Conservation (phyloP, 2,797 vertebrate genomes). For the Hybognathus amarus region DNA sequence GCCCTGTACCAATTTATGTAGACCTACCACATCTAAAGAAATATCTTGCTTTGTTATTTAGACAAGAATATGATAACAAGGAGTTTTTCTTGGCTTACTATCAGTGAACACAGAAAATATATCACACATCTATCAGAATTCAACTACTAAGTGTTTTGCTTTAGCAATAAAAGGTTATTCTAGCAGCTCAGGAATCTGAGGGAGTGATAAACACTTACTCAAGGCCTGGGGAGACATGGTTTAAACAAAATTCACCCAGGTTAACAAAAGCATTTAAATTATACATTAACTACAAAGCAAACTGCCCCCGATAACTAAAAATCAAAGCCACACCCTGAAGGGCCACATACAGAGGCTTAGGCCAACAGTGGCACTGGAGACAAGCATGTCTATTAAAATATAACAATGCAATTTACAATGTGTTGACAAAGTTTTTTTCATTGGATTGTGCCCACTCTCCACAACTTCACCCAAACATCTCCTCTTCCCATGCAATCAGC, state of each 20-base stretch:
- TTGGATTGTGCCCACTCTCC: neutral
- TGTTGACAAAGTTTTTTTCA: neutral
- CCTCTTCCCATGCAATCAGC: neutral
- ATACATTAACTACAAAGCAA: neutral
- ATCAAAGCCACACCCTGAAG: neutral
- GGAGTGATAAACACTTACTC: slow-evolving; percentile 10
- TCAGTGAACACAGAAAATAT: neutral
- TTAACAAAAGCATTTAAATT: neutral
- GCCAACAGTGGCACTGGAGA: neutral
- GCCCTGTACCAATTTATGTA: neutral
- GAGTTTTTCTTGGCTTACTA: neutral
- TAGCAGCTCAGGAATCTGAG: slow-evolving; percentile 34
- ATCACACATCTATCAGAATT: slow-evolving; percentile 21
- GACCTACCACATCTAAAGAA: neutral
- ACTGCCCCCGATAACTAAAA: neutral
- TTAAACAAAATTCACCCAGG: neutral
- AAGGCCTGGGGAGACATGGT: neutral
- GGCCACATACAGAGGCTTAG: neutral
- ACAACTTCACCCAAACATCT: neutral
- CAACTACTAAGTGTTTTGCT: neutral
- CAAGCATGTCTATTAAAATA: neutral
- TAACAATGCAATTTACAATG: neutral
- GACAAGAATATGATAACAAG: neutral
- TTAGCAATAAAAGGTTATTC: slow-evolving; percentile 2
- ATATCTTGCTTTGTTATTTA: neutral